phyloP scores from a whole-genome alignment of 1,140 invertebrate species.

The Vanessa atalanta region DNA sequence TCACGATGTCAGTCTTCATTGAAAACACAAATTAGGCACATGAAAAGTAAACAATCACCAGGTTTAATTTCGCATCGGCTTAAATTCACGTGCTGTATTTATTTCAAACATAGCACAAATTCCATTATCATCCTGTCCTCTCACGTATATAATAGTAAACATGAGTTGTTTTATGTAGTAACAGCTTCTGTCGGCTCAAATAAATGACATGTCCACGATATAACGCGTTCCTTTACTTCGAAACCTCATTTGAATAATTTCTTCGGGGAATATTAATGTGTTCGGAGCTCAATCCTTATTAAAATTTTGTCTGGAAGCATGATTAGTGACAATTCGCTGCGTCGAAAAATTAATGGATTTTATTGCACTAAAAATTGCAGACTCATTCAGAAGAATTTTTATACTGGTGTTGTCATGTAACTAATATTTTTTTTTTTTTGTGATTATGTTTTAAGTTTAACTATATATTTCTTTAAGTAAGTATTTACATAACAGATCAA shows the following conservation, averaged over 20 bases:
- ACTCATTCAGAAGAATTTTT: neutral
- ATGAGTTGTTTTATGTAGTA: slow-evolving; percentile 24
- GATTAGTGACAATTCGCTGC: slow-evolving; percentile 36
- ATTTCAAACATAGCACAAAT: neutral
- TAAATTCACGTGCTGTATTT: too few relatives aligned
- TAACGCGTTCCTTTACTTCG: slow-evolving; percentile 27
- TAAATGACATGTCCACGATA: slow-evolving; percentile 13
- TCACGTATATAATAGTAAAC: slow-evolving; percentile 25
- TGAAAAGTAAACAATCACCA: too few relatives aligned
- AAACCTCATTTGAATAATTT: slow-evolving; percentile 43
- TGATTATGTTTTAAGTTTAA: too few relatives aligned
- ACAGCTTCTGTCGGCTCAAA: slow-evolving; percentile 8
- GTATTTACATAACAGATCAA: too few relatives aligned
- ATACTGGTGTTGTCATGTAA: neutral
- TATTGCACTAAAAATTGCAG: slow-evolving; percentile 22
- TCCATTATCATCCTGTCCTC: slow-evolving; percentile 21
- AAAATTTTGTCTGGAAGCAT: slow-evolving; percentile 31
- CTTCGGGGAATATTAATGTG: slow-evolving; percentile 38
- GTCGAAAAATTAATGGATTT: slow-evolving; percentile 28
- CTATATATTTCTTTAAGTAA: too few relatives aligned
- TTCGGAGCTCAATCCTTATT: slow-evolving; percentile 29
- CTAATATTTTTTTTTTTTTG: neutral
- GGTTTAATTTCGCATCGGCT: too few relatives aligned
- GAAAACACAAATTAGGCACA: too few relatives aligned
- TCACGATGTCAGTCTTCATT: too few relatives aligned